Percentiles rank a stretch among this genome's conserved stretches.
Evolutionary conservation across 2,888 invertebrate species (phyloP).

Genomic region (Lumbricus terrestris): DNA sequence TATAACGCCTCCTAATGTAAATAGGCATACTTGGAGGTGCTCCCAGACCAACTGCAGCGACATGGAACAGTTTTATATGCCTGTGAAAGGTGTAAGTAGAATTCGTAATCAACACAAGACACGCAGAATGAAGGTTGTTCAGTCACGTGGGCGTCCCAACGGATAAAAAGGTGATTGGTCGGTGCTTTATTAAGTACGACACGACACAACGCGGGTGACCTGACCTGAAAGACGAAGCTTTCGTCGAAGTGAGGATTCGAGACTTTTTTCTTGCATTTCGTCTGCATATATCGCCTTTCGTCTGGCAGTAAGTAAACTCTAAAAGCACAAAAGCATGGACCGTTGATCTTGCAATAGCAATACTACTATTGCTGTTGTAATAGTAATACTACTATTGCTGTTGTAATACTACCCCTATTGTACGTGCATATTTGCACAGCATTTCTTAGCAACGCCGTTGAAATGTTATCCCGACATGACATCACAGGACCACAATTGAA

Average conservation of each 20-base stretch:
- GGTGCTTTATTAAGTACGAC: too few relatives aligned
- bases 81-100: too few relatives aligned
- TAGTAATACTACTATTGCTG: background rate
- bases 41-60: too few relatives aligned
- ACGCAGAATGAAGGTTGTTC: too few relatives aligned
- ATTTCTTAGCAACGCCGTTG: background rate
- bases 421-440: background rate
- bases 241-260: slow-evolving; percentile 79
- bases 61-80: too few relatives aligned
- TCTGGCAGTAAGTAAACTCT: slow-evolving; percentile 77
- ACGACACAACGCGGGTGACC: background rate
- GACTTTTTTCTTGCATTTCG: slow-evolving; percentile 76
- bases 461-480: background rate
- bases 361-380: background rate
- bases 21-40: too few relatives aligned
- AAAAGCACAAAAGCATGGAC: slow-evolving; percentile 37
- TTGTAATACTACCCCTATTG: background rate
- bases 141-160: too few relatives aligned
- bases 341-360: background rate
- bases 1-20: too few relatives aligned
- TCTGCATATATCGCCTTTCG: slow-evolving; percentile 74
- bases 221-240: slow-evolving; percentile 75
- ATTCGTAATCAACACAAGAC: too few relatives aligned
- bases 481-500: background rate
- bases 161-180: too few relatives aligned